Evolutionary conservation across 2,888 invertebrate genomes (phyloP), one percentile per base, ranked within the genome.

Genomic region (Meteorus cinctellus): DNA sequence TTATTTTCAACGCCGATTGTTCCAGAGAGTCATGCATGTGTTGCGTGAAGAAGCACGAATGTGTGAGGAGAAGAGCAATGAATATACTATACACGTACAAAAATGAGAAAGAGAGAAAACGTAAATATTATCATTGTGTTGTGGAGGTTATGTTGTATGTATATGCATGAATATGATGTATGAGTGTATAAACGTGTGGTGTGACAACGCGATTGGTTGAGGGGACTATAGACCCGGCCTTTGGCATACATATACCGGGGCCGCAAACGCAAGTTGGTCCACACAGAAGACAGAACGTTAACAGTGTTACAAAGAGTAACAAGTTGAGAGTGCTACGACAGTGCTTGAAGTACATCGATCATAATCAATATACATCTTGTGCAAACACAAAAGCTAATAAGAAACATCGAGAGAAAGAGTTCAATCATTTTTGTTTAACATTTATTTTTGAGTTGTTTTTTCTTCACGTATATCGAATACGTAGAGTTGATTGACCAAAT

Each of bases 321-420:
- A 36, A 66, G 34, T 31, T 45, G 67, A 41, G 12, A 69, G 76
- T 79, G 79, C 78, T 48, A 80, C 84, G 83, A 85, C 84, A 85
- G 83, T 84, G 84, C 0, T 55, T n/a, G 1, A 19, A 19, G 19
- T 19, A 8, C n/a, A 55, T 19, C 19, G 19, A 55, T 19, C 41
- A 55, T 19, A 55, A 48, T 16, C n/a, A 19, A 2, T 19, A 2
- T 19, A 55, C n/a, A 41, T 41, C 12, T 41, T 12, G 41, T 41
- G 41, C 12, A 34, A 34, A 41, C 12, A 41, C 12, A 12, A 12
- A 41, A 41, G 2, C 41, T 8, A 2, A 41, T 41, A 41, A 41
- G 8, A 41, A 41, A 41, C 41, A 41, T 41, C 8, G 12, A 8
- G 41, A 41, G 6, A 41, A 12, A 41, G 0, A 41, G 12, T 41